Base-by-base conservation (phyloP, 2,113 vertebrate species). In the Pachypanchax playfairii region DNA sequence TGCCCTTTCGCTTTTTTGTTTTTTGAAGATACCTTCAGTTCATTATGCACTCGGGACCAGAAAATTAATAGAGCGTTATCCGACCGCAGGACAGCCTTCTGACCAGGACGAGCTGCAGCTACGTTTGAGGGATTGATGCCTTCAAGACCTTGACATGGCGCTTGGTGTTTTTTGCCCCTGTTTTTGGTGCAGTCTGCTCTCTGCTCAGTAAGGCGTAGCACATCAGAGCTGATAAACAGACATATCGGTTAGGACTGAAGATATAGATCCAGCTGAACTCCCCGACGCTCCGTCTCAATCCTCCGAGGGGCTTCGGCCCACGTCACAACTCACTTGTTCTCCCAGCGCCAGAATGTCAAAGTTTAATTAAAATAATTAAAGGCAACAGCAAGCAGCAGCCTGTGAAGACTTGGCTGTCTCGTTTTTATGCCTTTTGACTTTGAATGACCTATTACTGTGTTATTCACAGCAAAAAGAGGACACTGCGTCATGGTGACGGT, bases 291-390 rank as follows among this genome's bases (percentile, higher is more conserved):
- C 89, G 85, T 81, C 88, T 75, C 81, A 65, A 77, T 86, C 88
- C 92, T 94, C 93, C 78, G 73, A 93, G 90, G 90, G 20, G 24
- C 22, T 33, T 53, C 15, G 24, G 41, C 39, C 85, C 65, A 84
- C 88, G 84, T 93, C 91, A 90, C 94, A 91, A 92, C 88, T 82
- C 93, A 85, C 89, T 82, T 89, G 90, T 88, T 93, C 93, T 89
- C 86, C 90, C 47, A 65, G 89, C 90, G 84, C 90, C 90, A 82
- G 80, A 94, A 92, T 94, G 92, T 96, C 93, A 88, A 95, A 95
- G 87, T 97, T 98, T 95, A 94, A 96, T 98, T 95, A 95, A 96
- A 96, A 93, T 95, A 95, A 96, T 96, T 96, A 95, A 95, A 96
- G 89, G 91, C 92, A 96, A 93, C 95, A 94, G 94, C 94, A 91